These are phyloP conservation scores for Drosophila pachea DNA, from an alignment of 1,140 invertebrate genomes.

Conservation along the genomic window DNA sequence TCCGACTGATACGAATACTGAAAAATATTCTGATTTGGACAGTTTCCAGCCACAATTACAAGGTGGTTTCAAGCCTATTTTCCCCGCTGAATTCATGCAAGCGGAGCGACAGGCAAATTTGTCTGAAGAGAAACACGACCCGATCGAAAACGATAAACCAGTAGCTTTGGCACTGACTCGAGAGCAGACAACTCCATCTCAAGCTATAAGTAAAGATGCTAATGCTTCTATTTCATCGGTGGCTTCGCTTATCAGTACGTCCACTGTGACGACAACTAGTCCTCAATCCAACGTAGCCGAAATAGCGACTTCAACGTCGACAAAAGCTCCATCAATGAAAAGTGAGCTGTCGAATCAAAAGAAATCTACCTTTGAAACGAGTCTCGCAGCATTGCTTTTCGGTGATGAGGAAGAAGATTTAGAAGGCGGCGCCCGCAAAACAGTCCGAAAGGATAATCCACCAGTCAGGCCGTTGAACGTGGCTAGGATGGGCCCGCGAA, in stretches of 20 bases:
- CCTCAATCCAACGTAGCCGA: not conserved
- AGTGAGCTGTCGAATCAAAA: conserved; percentile 47
- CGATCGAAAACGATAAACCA: conserved; percentile 42
- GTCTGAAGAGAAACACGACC: conserved; percentile 1
- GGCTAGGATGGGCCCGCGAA: conserved; percentile 72
- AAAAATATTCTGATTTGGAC: conserved; percentile 82
- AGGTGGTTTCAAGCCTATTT: conserved; percentile 85
- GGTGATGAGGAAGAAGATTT: conserved; percentile 68
- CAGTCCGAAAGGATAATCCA: conserved; percentile 26
- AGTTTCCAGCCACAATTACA: conserved; percentile 85
- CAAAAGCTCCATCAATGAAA: conserved; percentile 29
- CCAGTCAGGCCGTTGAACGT: conserved; percentile 58
- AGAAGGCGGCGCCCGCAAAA: conserved; percentile 58
- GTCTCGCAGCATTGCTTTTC: conserved; percentile 70
- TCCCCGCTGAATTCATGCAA: conserved; percentile 72
- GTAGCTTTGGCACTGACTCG: conserved; percentile 44
- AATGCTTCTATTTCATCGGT: not conserved
- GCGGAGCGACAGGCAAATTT: conserved; percentile 43
- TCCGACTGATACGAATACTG: conserved; percentile 38
- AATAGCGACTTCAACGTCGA: conserved; percentile 23
- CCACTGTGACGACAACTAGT: conserved; percentile 8
- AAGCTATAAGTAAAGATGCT: conserved; percentile 22
- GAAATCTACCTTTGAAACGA: conserved; percentile 72
- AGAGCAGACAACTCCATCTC: conserved; percentile 14
- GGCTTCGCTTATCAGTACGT: conserved; percentile 3